Evolutionary conservation across 1,140 invertebrate genomes (phyloP), one percentile per base, ranked within the genome.

Genomic region (Scaptomyza pallida): DNA sequence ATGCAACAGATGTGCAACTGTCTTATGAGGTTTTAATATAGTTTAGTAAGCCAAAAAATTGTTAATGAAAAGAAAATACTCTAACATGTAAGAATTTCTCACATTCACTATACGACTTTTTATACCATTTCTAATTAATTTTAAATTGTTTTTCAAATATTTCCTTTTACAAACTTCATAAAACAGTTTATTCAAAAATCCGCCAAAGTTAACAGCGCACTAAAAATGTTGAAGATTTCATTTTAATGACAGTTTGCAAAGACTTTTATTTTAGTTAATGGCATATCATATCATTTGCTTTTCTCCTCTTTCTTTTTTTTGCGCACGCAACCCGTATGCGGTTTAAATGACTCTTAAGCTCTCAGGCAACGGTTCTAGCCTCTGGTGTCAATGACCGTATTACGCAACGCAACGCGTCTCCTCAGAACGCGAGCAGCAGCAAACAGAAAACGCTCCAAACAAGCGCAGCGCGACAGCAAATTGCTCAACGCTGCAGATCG

Each of bases 371-470:
- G 72, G 69, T 72, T 60, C 16, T 72, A 44, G 44, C 59, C 43
- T n/a, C n/a, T 40, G 50, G 44, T 56, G 88, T 89, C 86, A 89
- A 89, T 80, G 86, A 89, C 80, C 85, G 85, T 89, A 89, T 89
- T 89, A 89, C 85, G 85, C 85, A 89, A 89, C 82, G 51, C 74
- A 77, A 51, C 26, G 26, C 26, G 26, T 30, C 67, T 44, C 41
- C 41, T 62, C 57, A 75, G 60, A 65, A 70, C 56, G 23, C 55
- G 40, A 51, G 60, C 56, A 54, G 16, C 13, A 21, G 33, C 23
- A 26, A 26, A 26, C 23, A 72, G 44, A 72, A 69, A 77, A 72
- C 67, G 62, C 57, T 64, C 61, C 52, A 55, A 45, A 60, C 51
- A 72, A 78, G 76, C 78, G 79, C 79, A 82, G 72, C 72, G 76